These are phyloP conservation scores for Meghimatium bilineatum DNA, from an alignment of 2,888 invertebrate genomes.

Conservation along the genomic window DNA sequence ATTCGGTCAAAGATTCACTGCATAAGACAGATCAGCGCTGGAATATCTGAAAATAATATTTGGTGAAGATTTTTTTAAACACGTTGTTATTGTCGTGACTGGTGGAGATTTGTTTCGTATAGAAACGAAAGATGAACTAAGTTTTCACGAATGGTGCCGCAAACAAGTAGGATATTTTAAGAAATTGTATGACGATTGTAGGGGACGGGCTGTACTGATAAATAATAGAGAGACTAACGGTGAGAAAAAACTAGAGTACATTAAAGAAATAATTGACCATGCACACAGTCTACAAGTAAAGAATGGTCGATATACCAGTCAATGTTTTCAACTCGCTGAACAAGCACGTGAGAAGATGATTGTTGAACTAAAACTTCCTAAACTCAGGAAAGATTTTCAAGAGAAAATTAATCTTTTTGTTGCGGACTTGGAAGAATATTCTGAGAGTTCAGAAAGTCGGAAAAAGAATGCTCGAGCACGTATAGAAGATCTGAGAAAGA, in stretches of 20 bases:
- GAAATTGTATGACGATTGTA: background rate
- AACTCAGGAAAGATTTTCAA: background rate
- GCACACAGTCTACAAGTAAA: background rate
- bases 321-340: background rate
- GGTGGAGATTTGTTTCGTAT: background rate
- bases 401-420: background rate
- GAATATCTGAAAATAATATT: background rate
- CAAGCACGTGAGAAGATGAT: background rate
- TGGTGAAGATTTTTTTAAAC: background rate
- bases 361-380: background rate
- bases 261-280: background rate
- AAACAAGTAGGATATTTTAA: background rate
- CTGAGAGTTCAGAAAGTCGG: background rate
- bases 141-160: slow-evolving; percentile 1
- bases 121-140: background rate
- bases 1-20: background rate
- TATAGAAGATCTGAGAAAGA: background rate
- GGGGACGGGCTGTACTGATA: background rate
- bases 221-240: slow-evolving; percentile 19
- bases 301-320: background rate
- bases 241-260: background rate
- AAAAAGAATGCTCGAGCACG: background rate
- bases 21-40: background rate
- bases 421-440: background rate
- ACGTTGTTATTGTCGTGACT: slow-evolving; percentile 1